Conservation (phyloP, 2,113 vertebrate genomes). For the Heterochromis multidens region DNA sequence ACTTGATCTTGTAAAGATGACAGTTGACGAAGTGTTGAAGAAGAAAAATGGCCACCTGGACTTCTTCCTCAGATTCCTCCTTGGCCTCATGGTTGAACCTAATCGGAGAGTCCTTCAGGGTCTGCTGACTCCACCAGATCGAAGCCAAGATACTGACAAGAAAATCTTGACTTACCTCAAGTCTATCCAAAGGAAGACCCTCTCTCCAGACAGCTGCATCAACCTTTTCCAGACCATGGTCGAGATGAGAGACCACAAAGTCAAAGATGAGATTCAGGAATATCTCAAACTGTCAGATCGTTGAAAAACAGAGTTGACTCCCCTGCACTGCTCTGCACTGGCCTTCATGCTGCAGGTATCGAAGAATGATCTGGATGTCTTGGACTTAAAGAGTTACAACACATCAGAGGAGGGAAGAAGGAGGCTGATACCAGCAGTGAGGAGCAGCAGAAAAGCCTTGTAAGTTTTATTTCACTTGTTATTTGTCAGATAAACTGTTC, state of each 20-base stretch:
- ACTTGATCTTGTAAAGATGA: conserved; percentile 35
- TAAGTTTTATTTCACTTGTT: background rate
- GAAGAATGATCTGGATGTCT: background rate
- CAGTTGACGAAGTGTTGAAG: conserved; percentile 27
- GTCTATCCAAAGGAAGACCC: conserved; percentile 3
- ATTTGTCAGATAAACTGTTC: fast-evolving
- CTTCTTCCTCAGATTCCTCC: conserved; percentile 37
- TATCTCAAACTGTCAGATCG: background rate
- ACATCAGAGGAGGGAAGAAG: conserved; percentile 38
- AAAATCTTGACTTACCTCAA: conserved; percentile 47
- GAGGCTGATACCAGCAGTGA: conserved; percentile 64
- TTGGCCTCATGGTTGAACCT: conserved; percentile 10
- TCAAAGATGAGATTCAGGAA: conserved; percentile 46
- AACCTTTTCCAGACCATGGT: conserved; percentile 53
- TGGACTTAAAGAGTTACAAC: conserved; percentile 56
- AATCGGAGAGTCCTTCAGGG: background rate
- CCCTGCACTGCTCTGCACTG: conserved; percentile 51
- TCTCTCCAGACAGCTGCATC: conserved; percentile 42
- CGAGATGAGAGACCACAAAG: conserved; percentile 59
- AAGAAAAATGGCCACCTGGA: conserved; percentile 29
- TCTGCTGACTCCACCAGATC: background rate
- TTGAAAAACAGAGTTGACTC: background rate
- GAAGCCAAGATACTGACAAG: background rate
- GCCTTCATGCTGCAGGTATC: conserved; percentile 61
- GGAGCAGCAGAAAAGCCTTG: conserved; percentile 52